These are phyloP conservation scores for Mythimna ferrago DNA, from an alignment of 2,888 invertebrate genomes.

Conservation along the genomic window DNA sequence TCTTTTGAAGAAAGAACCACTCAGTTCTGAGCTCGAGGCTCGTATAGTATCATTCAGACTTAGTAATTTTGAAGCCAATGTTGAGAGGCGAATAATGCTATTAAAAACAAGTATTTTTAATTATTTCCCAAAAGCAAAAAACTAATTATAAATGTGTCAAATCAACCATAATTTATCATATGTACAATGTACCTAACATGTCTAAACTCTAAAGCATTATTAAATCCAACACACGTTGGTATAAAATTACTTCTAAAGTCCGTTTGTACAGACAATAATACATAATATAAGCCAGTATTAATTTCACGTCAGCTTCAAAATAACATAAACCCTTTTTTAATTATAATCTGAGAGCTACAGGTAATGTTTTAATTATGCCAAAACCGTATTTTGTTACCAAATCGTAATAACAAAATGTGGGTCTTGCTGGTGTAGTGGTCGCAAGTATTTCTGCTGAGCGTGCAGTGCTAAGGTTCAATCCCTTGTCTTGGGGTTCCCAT, in stretches of 20 bases:
- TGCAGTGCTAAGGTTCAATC: background rate
- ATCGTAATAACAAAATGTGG: background rate
- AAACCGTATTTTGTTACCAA: constrained; percentile 18
- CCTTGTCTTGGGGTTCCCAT: too few species aligned
- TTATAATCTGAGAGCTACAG: constrained; percentile 8
- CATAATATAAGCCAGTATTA: constrained; percentile 7
- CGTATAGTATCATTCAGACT: too few species aligned
- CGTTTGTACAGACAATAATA: background rate
- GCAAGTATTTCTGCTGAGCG: background rate
- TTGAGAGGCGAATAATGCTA: too few species aligned
- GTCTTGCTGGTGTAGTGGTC: background rate
- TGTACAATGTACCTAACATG: background rate
- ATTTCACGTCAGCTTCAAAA: constrained; percentile 17
- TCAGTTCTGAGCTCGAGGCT: too few species aligned
- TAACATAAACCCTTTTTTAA: constrained; percentile 23
- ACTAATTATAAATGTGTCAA: too few species aligned
- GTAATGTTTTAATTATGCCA: constrained; percentile 25
- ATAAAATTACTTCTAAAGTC: background rate
- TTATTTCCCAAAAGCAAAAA: too few species aligned
- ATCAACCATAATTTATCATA: background rate
- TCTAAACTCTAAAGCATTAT: too few species aligned
- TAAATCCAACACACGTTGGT: background rate
- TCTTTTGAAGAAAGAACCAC: too few species aligned
- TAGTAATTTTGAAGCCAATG: too few species aligned
- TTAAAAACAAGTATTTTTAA: too few species aligned